Evolutionary conservation across 2,797 vertebrate species (phyloP), one percentile per base, ranked within the genome.

Genomic region (Adrianichthys oophorus): DNA sequence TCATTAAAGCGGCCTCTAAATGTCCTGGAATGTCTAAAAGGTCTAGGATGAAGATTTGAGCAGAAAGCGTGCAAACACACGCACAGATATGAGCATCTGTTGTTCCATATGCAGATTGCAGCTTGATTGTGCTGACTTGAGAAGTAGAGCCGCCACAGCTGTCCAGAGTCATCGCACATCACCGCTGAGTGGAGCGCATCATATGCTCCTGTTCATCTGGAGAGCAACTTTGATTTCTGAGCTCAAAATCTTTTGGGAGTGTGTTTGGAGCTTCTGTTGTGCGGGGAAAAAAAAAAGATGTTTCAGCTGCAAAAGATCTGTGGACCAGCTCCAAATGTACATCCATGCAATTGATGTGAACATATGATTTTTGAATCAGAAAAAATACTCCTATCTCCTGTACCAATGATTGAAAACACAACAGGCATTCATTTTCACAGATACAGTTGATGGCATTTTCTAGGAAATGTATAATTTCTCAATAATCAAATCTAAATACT

Each of bases 71-170:
- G 70, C 72, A 77, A 78, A 77, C 78, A 68, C 71, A 77, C 67
- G 70, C 76, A 48, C 52, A 76, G 78, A 78, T 44, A 0, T 4
- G 55, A 79, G 69, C 82, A 84, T 85, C 84, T 86, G 85, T 80
- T 71, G 45, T 78, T 70, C 71, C 84, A 78, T 84, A 80, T 84
- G 82, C 70, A 87, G 80, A 89, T 83, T 80, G 82, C 65, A 82
- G 47, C 17, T 67, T 50, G 56, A 75, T 76, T 74, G 74, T 85
- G 80, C 78, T 84, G 80, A 87, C 76, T 78, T 64, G 55, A 41
- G 41, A 58, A 45, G 52, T 5, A 29, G 26, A 21, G 15, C 15
- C 69, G 70, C 62, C 78, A 67, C 84, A 87, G 80, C 82, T 87
- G 85, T 81, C 85, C 74, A 67, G 54, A 78, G 73, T 82, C 78